A percentile compares a stretch with the other conserved stretches of the same genome.
Conservation (phyloP, 2,113 vertebrate species). For the Nyctereutes procyonoides region DNA sequence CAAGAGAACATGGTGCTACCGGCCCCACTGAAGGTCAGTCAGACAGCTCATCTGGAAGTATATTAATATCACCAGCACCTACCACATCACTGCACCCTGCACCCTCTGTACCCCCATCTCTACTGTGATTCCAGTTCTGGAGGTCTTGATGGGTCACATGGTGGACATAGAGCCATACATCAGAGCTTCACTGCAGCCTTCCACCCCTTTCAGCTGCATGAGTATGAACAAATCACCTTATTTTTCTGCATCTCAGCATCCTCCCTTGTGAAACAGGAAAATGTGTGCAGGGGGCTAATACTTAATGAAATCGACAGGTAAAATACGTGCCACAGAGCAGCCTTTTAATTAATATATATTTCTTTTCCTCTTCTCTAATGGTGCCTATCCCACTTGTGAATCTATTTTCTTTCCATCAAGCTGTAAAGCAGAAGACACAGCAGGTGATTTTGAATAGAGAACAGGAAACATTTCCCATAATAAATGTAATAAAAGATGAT, state of each 20-base stretch:
- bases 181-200: neutral
- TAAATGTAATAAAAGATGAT: neutral
- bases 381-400: neutral
- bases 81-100: neutral
- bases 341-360: neutral
- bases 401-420: slow-evolving; percentile 1
- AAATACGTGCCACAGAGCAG: neutral
- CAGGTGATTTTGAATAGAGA: neutral
- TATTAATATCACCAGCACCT: neutral
- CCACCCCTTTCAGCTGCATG: neutral
- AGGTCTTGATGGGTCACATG: neutral
- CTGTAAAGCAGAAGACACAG: neutral
- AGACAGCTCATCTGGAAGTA: neutral
- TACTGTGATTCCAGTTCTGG: neutral
- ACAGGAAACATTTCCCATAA: neutral
- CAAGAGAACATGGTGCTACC: slow-evolving; percentile 89
- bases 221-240: neutral
- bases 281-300: neutral
- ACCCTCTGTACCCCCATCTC: neutral
- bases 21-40: neutral
- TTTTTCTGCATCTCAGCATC: neutral
- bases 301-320: neutral
- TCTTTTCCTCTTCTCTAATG: neutral
- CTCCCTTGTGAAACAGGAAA: slow-evolving; percentile 23
- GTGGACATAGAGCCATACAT: neutral